phyloP scores from a whole-genome alignment of 2,888 invertebrate species.

The Tenodera sinensis region DNA sequence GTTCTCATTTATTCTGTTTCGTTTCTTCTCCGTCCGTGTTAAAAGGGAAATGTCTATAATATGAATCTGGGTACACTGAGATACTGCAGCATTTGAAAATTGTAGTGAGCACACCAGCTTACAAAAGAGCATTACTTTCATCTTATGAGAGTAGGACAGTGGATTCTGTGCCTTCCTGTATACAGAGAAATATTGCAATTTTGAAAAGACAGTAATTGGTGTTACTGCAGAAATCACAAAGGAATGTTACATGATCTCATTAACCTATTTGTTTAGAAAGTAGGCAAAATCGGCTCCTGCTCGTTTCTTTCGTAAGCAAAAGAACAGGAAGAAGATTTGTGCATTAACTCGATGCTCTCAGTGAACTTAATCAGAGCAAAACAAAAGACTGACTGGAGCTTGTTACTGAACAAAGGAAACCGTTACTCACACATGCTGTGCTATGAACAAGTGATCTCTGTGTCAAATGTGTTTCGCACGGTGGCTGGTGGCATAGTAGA shows the following conservation, averaged over 20 bases:
- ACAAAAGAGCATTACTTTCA: too few relatives aligned
- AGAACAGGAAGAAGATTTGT: not conserved
- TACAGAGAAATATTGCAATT: too few relatives aligned
- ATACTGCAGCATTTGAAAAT: too few relatives aligned
- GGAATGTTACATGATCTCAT: not conserved
- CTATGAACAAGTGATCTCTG: not conserved
- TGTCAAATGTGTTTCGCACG: not conserved
- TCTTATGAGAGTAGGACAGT: too few relatives aligned
- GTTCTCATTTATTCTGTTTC: too few relatives aligned
- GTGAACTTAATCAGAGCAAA: not conserved
- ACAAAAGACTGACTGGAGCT: not conserved
- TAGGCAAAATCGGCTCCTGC: not conserved
- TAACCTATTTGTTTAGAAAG: not conserved
- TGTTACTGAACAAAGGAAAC: not conserved
- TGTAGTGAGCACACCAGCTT: too few relatives aligned
- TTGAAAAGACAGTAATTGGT: too few relatives aligned
- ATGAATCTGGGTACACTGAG: too few relatives aligned
- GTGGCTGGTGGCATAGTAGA: not conserved
- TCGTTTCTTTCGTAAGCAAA: not conserved
- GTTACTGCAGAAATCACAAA: too few relatives aligned
- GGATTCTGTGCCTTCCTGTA: too few relatives aligned
- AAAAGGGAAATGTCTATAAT: too few relatives aligned
- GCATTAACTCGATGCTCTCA: not conserved
- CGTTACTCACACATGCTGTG: not conserved
- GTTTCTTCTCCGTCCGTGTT: too few relatives aligned